A percentile compares a stretch with the other conserved stretches of the same genome.
These are phyloP conservation scores for Grammomys surdaster DNA, from an alignment of 2,113 vertebrate genomes.

Conservation along the genomic window DNA sequence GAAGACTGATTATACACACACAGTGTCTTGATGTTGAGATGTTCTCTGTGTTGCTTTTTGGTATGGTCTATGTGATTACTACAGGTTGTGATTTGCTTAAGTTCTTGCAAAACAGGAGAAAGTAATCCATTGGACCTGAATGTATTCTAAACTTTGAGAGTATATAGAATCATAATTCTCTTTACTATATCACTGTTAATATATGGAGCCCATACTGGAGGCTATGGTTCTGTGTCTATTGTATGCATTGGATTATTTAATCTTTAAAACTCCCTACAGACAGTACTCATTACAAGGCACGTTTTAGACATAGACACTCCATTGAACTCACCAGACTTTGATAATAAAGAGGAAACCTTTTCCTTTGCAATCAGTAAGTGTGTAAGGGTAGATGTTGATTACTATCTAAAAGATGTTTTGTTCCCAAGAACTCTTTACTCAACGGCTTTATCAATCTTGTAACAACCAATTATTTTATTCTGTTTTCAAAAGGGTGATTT, in stretches of 20 bases:
- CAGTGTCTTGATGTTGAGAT: neutral
- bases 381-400: neutral
- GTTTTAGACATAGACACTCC: conserved; percentile 3
- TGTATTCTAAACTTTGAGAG: conserved; percentile 10
- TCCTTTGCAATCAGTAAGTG: conserved; percentile 32
- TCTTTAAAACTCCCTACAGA: neutral
- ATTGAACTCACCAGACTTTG: neutral
- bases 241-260: neutral
- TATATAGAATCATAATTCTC: conserved; percentile 19
- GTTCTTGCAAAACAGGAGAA: conserved; percentile 1
- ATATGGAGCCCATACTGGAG: neutral
- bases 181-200: neutral
- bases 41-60: conserved; percentile 11
- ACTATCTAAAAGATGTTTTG: conserved; percentile 13
- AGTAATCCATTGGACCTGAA: neutral
- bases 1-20: neutral
- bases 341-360: conserved; percentile 1
- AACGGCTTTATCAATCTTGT: conserved; percentile 36
- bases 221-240: neutral
- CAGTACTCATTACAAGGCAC: neutral
- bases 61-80: neutral
- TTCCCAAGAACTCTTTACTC: conserved; percentile 8
- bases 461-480: conserved; percentile 26
- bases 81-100: neutral
- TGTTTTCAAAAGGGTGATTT: conserved; percentile 20